Evolutionary conservation across 2,888 invertebrate species (phyloP), one percentile per base, ranked within the genome.

Genomic region (Aromia moschata): DNA sequence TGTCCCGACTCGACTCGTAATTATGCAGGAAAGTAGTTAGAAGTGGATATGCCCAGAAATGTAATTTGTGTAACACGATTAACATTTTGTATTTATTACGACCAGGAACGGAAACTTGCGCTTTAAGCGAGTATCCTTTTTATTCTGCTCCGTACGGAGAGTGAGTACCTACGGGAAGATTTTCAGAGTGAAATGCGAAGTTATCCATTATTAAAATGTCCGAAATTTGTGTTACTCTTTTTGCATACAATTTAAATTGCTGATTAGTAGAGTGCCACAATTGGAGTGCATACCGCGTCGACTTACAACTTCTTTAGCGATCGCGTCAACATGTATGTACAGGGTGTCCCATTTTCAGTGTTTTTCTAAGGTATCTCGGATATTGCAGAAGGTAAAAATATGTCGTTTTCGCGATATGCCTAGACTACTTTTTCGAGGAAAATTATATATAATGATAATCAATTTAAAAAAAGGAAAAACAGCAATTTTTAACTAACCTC

Each of bases 41-140:
- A 51, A 7, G 25, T 25, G 40, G 17, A n/a, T 40, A 17, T 15
- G 17, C 40, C 15, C 46, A 16, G 36, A 46, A 17, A 33, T 36
- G 33, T 46, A 46, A 46, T 46, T 31, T 46, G 31, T 33, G n/a
- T 17, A 46, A 46, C 33, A 33, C 33, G 31, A 46, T 12, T 46
- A 46, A 36, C 33, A 12, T 33, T 46, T 33, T 46, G 33, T 33
- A 33, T 36, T 16, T 46, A 46, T 46, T 46, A 33, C 33, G 15
- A 17, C n/a, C 15, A 31, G 16, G 2, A 46, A 11, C 11, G 33
- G 31, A 46, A 46, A 33, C 15, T 33, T 5, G 10, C 33, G 5
- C 11, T 36, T 46, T 16, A 36, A 33, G n/a, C 16, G 30, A 15
- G 12, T 2, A 10, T 25, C 30, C n/a, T 1, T 25, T 25, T 5